Conservation (phyloP, 2,888 invertebrate genomes). For the Heliconius aoede region DNA sequence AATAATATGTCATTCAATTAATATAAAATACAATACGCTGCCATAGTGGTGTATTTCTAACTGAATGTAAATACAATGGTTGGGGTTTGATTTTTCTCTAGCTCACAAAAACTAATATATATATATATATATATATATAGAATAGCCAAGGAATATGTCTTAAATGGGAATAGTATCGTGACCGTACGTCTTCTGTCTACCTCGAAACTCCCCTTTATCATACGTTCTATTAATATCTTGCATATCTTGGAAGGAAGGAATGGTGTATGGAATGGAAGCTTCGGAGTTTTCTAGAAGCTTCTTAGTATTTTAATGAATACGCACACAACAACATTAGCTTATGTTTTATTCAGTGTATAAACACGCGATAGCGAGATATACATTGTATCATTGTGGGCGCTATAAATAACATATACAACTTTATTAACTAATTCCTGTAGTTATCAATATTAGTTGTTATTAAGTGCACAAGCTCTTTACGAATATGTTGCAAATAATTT, state of each 20-base stretch:
- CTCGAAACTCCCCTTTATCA: too few species aligned
- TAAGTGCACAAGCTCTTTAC: neutral
- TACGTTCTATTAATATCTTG: too few species aligned
- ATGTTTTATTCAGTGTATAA: constrained; percentile 34
- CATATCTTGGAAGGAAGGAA: too few species aligned
- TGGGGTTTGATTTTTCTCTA: neutral
- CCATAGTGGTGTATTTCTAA: neutral
- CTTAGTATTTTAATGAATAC: constrained; percentile 6
- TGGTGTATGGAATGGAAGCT: too few species aligned
- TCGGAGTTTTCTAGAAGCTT: constrained; percentile 21
- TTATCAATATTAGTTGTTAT: neutral
- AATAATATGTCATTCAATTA: neutral
- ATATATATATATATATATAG: neutral
- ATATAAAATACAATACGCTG: neutral
- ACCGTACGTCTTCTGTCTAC: too few species aligned
- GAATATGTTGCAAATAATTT: constrained; percentile 33
- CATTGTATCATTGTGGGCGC: constrained; percentile 18
- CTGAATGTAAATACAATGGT: neutral
- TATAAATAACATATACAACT: neutral
- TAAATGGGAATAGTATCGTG: too few species aligned
- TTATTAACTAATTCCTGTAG: neutral
- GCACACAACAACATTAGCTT: constrained; percentile 36
- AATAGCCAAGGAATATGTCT: too few species aligned
- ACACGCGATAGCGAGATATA: constrained; percentile 27
- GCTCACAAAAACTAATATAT: neutral